phyloP scores from a whole-genome alignment of 64 coral and sea anemone species.

The Trachythela sp. region DNA sequence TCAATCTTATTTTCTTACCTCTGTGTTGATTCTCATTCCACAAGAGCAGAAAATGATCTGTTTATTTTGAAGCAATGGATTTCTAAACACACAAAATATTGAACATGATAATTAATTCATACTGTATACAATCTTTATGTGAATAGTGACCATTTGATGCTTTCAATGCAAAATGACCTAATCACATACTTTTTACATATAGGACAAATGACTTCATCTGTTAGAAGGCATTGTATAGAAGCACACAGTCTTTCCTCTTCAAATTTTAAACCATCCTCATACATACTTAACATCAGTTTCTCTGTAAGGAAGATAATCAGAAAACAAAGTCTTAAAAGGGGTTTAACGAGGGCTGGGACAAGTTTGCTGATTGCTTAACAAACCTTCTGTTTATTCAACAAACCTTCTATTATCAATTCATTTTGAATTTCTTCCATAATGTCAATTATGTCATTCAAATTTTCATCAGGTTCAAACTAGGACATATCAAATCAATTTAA shows the following conservation, averaged over 20 bases:
- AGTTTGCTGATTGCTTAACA: too few species aligned
- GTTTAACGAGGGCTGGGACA: too few species aligned
- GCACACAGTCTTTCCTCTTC: constrained; percentile 88
- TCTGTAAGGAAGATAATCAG: constrained; percentile 29
- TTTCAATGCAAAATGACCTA: too few species aligned
- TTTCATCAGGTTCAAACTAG: constrained; percentile 61
- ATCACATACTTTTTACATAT: constrained; percentile 71
- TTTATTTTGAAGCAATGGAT: constrained; percentile 83
- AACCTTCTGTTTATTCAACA: background rate
- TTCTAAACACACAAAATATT: constrained; percentile 49
- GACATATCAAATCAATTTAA: constrained; percentile 37
- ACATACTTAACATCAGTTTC: constrained; percentile 55
- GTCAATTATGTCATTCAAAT: constrained; percentile 62
- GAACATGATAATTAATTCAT: background rate
- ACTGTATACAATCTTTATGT: background rate
- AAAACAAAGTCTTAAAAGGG: background rate
- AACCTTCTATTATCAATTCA: constrained; percentile 75
- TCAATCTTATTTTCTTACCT: too few species aligned
- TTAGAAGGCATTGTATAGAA: constrained; percentile 72
- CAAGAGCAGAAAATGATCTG: constrained; percentile 94
- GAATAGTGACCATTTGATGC: too few species aligned
- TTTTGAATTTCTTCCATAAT: constrained; percentile 92
- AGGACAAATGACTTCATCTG: constrained; percentile 82
- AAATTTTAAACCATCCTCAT: constrained; percentile 78
- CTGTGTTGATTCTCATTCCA: constrained; percentile 89